Conservation (phyloP, 2,888 invertebrate genomes). For the Microplitis manilae region DNA sequence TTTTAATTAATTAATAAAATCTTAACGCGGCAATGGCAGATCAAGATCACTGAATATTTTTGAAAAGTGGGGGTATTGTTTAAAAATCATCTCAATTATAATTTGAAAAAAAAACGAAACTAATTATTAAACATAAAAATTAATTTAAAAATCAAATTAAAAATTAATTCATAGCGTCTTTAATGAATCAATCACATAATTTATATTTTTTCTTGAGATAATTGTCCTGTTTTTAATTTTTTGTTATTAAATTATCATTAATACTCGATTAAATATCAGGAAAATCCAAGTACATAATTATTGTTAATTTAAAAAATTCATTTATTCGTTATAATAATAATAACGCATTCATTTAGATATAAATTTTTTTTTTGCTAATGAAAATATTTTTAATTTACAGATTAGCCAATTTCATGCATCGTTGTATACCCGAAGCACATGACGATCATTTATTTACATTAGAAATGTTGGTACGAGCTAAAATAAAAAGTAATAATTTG, state of each 20-base stretch:
- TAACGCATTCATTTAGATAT: background rate
- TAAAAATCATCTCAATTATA: too few relatives aligned
- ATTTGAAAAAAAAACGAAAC: too few relatives aligned
- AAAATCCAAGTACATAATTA: background rate
- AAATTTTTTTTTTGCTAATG: background rate
- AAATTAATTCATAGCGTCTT: too few relatives aligned
- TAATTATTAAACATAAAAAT: too few relatives aligned
- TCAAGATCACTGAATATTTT: too few relatives aligned
- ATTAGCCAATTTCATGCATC: background rate
- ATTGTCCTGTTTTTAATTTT: background rate
- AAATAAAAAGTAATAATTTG: background rate
- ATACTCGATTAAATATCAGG: background rate
- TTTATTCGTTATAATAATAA: background rate
- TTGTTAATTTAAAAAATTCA: background rate
- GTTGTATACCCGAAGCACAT: background rate
- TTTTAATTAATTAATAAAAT: too few relatives aligned
- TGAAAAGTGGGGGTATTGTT: too few relatives aligned
- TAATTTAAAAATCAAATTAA: too few relatives aligned
- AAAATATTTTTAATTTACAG: background rate
- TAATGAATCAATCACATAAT: background rate
- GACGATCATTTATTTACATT: background rate
- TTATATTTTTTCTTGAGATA: background rate
- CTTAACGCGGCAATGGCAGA: too few relatives aligned
- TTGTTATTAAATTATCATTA: background rate
- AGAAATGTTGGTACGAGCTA: background rate